phyloP scores from a whole-genome alignment of 2,888 invertebrate species.

The Dryadula phaetusa region DNA sequence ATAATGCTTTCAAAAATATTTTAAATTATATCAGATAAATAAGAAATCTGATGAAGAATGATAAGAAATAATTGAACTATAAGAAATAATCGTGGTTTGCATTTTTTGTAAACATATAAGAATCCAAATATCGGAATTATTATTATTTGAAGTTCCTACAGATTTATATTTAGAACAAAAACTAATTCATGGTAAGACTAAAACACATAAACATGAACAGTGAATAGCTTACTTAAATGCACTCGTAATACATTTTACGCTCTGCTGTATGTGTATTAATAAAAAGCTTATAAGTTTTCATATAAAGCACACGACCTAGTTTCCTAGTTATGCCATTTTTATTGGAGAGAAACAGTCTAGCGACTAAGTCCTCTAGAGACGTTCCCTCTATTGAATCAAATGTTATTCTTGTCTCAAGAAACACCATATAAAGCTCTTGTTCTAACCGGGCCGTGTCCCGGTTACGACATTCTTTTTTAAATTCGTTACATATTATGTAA shows the following conservation, averaged over 20 bases:
- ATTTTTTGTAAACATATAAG: no score
- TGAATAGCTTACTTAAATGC: conserved; percentile 20
- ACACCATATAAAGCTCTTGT: conserved; percentile 23
- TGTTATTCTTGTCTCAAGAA: conserved; percentile 29
- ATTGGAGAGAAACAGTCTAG: conserved; percentile 32
- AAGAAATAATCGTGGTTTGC: no score
- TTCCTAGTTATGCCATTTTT: conserved; percentile 32
- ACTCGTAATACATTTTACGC: conserved; percentile 21
- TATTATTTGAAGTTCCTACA: no score
- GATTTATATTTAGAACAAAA: conserved; percentile 13
- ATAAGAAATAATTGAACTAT: no score
- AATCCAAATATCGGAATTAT: no score
- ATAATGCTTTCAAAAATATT: no score
- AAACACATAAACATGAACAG: conserved; percentile 4
- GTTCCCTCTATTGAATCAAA: conserved; percentile 31
- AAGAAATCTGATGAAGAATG: no score
- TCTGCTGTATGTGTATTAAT: conserved; percentile 25
- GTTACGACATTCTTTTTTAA: conserved; percentile 11
- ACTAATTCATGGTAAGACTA: conserved; percentile 12
- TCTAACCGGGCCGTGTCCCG: conserved; percentile 29
- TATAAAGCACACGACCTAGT: conserved; percentile 34
- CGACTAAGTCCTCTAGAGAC: conserved; percentile 35
- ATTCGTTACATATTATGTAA: conserved; percentile 10
- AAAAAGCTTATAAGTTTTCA: conserved; percentile 31
- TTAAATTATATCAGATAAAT: no score